A percentile compares a stretch with the other conserved stretches of the same genome.
These are phyloP conservation scores for Narcine bancroftii DNA, from an alignment of 2,113 vertebrate species.

Conservation along the genomic window DNA sequence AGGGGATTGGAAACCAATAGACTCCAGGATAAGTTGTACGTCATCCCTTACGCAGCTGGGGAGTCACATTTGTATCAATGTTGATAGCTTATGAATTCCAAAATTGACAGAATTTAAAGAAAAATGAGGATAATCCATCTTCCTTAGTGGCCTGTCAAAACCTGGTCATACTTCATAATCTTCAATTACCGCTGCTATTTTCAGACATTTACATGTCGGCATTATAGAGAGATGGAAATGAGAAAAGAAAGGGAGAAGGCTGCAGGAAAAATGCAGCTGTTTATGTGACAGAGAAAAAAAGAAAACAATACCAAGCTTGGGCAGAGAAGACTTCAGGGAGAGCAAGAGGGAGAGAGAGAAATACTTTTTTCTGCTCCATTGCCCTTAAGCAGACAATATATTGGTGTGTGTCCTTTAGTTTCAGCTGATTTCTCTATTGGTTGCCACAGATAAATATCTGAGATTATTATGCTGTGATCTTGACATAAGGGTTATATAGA, in stretches of 20 bases:
- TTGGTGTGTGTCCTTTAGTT: slow-evolving; percentile 29
- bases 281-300: slow-evolving; percentile 64
- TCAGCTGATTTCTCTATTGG: slow-evolving; percentile 23
- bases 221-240: slow-evolving; percentile 84
- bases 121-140: slow-evolving; percentile 99
- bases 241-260: slow-evolving; percentile 69
- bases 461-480: slow-evolving; percentile 36
- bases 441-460: slow-evolving; percentile 29
- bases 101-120: slow-evolving; percentile 99
- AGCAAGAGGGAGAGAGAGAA: background rate
- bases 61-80: slow-evolving; percentile 79
- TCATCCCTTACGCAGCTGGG: slow-evolving; percentile 71
- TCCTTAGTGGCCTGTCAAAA: slow-evolving; percentile 97
- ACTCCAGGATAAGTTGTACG: slow-evolving; percentile 38
- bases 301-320: slow-evolving; percentile 41
- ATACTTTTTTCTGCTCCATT: slow-evolving; percentile 29
- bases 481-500: slow-evolving; percentile 37
- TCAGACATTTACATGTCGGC: slow-evolving; percentile 79
- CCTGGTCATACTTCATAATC: slow-evolving; percentile 99
- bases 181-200: slow-evolving; percentile 93
- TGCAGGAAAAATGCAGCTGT: slow-evolving; percentile 58
- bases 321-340: background rate
- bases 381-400: slow-evolving; percentile 16
- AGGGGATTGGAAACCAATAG: slow-evolving; percentile 45
- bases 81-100: slow-evolving; percentile 96